Conservation (phyloP, 1,140 invertebrate genomes). For the Pentalonia nigronervosa region DNA sequence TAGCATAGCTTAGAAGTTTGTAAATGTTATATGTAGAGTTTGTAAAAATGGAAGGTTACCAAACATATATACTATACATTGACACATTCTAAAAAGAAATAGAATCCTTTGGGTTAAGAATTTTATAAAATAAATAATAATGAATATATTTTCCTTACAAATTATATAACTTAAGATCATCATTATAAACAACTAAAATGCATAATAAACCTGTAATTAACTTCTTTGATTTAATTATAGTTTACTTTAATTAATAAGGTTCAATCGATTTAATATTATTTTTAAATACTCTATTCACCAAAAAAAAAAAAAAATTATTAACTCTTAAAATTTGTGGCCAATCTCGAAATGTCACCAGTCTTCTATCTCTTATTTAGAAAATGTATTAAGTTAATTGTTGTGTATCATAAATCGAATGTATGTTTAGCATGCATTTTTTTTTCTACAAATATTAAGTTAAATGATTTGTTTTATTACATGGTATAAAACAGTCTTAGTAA, state of each 20-base stretch:
- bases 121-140: neutral
- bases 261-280: neutral
- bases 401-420: neutral
- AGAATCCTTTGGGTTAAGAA: neutral
- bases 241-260: neutral
- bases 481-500: conserved; percentile 23
- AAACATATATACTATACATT: neutral
- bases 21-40: neutral
- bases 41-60: neutral
- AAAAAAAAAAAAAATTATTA: neutral
- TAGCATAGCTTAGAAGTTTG: neutral
- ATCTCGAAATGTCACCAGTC: neutral
- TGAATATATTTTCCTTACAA: neutral
- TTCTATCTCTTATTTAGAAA: conserved; percentile 21
- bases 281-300: neutral
- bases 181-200: neutral
- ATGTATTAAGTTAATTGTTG: neutral
- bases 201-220: neutral
- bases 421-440: neutral
- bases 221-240: neutral
- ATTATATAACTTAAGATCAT: neutral
- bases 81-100: neutral
- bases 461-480: conserved; percentile 22
- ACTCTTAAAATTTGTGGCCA: neutral
- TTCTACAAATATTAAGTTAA: neutral